phyloP scores from a whole-genome alignment of 2,113 vertebrate genomes.

The Uria aalge region DNA sequence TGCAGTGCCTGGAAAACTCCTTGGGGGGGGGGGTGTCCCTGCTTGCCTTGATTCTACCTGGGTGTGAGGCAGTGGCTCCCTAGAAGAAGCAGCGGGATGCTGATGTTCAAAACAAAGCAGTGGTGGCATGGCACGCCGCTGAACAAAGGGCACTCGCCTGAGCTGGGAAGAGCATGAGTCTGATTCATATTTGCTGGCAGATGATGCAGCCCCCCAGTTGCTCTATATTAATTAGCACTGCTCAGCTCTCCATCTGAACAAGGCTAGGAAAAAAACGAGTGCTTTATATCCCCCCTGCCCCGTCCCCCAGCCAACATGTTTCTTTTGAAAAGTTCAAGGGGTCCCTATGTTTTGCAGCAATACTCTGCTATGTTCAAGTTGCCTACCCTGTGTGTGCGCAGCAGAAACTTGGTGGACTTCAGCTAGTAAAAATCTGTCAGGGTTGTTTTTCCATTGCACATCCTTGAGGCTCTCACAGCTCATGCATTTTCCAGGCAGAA shows the following conservation, averaged over 20 bases:
- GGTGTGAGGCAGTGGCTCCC: background rate
- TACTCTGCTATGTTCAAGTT: background rate
- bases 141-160: background rate
- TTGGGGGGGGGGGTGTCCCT: background rate
- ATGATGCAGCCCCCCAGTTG: background rate
- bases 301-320: background rate
- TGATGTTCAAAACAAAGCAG: background rate
- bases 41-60: background rate
- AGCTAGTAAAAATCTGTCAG: background rate
- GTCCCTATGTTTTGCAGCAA: background rate
- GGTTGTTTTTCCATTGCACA: background rate
- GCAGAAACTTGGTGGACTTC: background rate
- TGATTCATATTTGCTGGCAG: background rate
- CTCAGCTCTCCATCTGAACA: background rate
- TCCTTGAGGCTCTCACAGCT: background rate
- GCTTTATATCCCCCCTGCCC: background rate
- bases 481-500: background rate
- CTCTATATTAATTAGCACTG: background rate
- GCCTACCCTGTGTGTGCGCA: fast-evolving
- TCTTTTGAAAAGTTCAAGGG: background rate
- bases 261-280: background rate
- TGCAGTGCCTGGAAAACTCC: background rate
- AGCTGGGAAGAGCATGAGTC: background rate
- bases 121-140: background rate
- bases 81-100: background rate